phyloP scores from a whole-genome alignment of 2,888 invertebrate species.

The Parasteatoda lunata region DNA sequence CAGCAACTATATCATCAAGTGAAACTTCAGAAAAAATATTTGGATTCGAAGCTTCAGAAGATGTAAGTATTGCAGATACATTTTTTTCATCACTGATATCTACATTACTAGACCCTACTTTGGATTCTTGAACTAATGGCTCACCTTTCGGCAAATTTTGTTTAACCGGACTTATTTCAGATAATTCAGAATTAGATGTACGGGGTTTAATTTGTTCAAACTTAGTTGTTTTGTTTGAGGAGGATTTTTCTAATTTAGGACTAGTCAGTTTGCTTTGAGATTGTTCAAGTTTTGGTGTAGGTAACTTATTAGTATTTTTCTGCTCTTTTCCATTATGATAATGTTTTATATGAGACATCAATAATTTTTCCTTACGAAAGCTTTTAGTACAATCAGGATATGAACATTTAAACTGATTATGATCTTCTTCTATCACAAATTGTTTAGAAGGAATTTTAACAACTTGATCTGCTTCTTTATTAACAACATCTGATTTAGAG shows the following conservation, averaged over 20 bases:
- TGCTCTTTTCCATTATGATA: slow-evolving; percentile 78
- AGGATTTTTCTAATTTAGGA: not conserved
- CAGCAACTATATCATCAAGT: not conserved
- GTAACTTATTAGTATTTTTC: not conserved
- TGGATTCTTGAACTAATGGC: too few relatives aligned
- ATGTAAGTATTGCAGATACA: not conserved
- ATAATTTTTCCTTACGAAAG: slow-evolving; percentile 90
- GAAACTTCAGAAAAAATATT: not conserved
- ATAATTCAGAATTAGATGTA: not conserved
- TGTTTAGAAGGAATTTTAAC: slow-evolving; percentile 71
- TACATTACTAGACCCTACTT: too few relatives aligned
- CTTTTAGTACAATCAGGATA: slow-evolving; percentile 85
- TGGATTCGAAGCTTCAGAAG: not conserved
- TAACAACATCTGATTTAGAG: not conserved
- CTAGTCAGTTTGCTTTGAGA: not conserved
- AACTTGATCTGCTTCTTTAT: not conserved
- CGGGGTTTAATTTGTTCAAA: not conserved
- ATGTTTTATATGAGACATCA: slow-evolving; percentile 95
- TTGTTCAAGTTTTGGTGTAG: not conserved
- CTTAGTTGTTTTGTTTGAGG: not conserved
- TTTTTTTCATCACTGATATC: not conserved
- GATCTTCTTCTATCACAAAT: slow-evolving; percentile 74
- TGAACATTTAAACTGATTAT: slow-evolving; percentile 75
- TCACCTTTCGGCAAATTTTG: not conserved
- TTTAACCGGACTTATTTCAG: too few relatives aligned